These are phyloP conservation scores for Synanthedon myopaeformis DNA, from an alignment of 2,888 invertebrate species.

Conservation along the genomic window DNA sequence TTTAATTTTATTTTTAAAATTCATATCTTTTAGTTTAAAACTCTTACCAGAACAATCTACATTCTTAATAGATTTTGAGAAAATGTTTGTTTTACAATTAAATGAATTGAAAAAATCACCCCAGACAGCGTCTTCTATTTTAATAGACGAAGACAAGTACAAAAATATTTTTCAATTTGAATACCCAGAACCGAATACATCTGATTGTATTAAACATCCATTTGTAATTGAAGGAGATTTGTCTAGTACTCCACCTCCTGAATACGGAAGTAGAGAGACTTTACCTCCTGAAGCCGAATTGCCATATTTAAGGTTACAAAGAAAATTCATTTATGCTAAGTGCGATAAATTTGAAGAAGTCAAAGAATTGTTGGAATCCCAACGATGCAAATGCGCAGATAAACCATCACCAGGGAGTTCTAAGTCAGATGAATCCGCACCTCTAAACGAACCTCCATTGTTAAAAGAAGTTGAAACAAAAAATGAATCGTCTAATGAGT, in stretches of 20 bases:
- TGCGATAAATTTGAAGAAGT: slow-evolving; percentile 48
- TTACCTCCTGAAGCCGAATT: slow-evolving; percentile 41
- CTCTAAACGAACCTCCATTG: background rate
- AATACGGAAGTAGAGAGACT: slow-evolving; percentile 47
- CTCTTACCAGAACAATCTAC: slow-evolving; percentile 53
- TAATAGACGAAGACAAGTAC: slow-evolving; percentile 27
- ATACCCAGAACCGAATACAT: slow-evolving; percentile 9
- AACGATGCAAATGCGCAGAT: slow-evolving; percentile 37
- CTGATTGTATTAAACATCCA: slow-evolving; percentile 34
- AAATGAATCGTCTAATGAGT: slow-evolving; percentile 35
- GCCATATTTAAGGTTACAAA: slow-evolving; percentile 35
- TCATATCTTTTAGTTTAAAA: slow-evolving; percentile 50
- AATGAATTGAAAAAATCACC: slow-evolving; percentile 50
- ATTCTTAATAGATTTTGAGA: slow-evolving; percentile 53
- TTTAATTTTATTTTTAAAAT: slow-evolving; percentile 49
- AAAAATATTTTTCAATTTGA: slow-evolving; percentile 34
- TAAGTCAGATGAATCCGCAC: slow-evolving; percentile 4
- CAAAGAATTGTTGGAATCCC: slow-evolving; percentile 34
- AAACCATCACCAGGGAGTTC: slow-evolving; percentile 2
- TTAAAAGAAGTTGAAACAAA: slow-evolving; percentile 3
- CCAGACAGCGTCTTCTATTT: slow-evolving; percentile 20
- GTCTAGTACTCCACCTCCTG: slow-evolving; percentile 25
- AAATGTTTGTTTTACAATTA: slow-evolving; percentile 51
- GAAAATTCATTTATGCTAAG: slow-evolving; percentile 50
- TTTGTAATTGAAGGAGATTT: slow-evolving; percentile 42